These are phyloP conservation scores for Teleiodes luculella DNA, from an alignment of 2,888 invertebrate species.

Conservation along the genomic window DNA sequence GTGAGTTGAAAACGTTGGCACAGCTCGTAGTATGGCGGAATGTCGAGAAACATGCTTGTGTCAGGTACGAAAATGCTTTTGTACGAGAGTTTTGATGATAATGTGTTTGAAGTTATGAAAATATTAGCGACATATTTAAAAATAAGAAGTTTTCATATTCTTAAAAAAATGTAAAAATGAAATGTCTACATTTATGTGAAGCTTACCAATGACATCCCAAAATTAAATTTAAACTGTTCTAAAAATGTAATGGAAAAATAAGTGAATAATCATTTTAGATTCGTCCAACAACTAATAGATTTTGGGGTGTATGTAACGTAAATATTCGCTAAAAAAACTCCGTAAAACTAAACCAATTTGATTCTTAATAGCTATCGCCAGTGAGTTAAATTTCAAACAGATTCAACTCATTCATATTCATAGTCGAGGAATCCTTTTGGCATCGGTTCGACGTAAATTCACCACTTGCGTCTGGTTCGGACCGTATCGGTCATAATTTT, in stretches of 20 bases:
- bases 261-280: no score
- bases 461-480: slow-evolving; percentile 44
- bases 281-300: no score
- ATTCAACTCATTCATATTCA: slow-evolving; percentile 46
- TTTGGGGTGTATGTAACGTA: no score
- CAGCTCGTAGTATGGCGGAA: slow-evolving; percentile 38
- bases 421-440: slow-evolving; percentile 27
- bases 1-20: slow-evolving; percentile 45
- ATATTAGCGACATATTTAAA: no score
- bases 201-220: no score
- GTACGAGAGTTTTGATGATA: neutral
- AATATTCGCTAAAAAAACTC: no score
- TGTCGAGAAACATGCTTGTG: slow-evolving; percentile 28
- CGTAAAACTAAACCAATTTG: neutral
- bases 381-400: slow-evolving; percentile 16
- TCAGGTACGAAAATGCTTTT: slow-evolving; percentile 3
- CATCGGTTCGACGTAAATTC: slow-evolving; percentile 47
- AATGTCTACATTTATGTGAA: no score
- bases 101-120: neutral
- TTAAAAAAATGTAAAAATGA: no score
- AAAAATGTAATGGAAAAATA: no score
- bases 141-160: no score
- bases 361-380: slow-evolving; percentile 19
- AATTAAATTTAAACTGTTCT: no score
- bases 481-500: slow-evolving; percentile 68